These are phyloP conservation scores for Archips crataeganus DNA, from an alignment of 2,888 invertebrate species.

Conservation along the genomic window DNA sequence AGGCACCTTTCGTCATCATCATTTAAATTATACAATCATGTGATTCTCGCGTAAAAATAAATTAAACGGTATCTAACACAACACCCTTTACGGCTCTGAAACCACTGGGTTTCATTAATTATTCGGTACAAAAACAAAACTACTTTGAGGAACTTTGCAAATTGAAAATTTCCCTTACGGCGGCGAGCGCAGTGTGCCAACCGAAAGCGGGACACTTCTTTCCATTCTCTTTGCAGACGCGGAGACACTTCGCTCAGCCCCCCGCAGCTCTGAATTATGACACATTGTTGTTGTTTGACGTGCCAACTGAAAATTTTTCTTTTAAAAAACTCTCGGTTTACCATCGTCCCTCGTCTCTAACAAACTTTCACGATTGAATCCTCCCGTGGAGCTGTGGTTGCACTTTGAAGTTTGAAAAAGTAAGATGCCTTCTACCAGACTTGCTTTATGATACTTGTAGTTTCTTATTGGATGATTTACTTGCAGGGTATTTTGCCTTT, in stretches of 20 bases:
- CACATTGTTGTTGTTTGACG: conserved; percentile 63
- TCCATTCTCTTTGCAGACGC: conserved; percentile 43
- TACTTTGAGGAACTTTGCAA: conserved; percentile 34
- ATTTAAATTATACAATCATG: no score
- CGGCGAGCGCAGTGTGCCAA: conserved; percentile 24
- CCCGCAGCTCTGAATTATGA: conserved; percentile 63
- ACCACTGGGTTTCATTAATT: conserved; percentile 20
- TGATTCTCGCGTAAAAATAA: neutral
- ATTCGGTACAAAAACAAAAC: conserved; percentile 26
- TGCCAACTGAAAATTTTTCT: conserved; percentile 52
- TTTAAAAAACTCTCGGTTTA: conserved; percentile 21
- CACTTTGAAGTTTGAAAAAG: conserved; percentile 21
- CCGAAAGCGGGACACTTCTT: conserved; percentile 51
- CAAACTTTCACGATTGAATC: conserved; percentile 50
- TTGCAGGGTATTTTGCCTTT: neutral
- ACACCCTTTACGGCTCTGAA: neutral
- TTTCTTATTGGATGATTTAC: neutral
- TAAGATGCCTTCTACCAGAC: conserved; percentile 16
- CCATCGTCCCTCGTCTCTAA: conserved; percentile 46
- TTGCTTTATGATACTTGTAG: neutral
- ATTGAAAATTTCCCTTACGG: conserved; percentile 42
- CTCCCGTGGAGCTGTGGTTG: conserved; percentile 20
- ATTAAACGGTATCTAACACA: neutral
- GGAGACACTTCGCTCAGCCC: conserved; percentile 33
- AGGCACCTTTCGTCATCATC: no score